Evolutionary conservation across 1,140 invertebrate genomes (phyloP), one percentile per base, ranked within the genome.

Genomic region (Ctenoplectra terminalis): DNA sequence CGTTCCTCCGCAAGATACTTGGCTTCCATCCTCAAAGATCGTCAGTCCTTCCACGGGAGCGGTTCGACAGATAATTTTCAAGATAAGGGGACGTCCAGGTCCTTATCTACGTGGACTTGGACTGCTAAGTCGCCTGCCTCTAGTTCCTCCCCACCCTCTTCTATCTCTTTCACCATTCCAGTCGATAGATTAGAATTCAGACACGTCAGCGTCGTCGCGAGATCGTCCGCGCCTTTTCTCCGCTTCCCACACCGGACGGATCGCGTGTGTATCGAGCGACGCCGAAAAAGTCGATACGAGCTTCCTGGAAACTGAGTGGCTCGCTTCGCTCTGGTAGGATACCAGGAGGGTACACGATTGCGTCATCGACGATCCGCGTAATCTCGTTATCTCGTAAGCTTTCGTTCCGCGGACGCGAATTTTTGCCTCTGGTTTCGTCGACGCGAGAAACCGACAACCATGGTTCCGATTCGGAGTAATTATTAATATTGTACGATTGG

Each of bases 381-480:
- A 87, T 86, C 84, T 86, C 60, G 84, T 86, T 87, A 86, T 86
- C 84, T 86, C 77, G 78, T 67, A 66, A 85, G 69, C 69, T 70
- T 48, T 78, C 61, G 61, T 73, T 69, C 60, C 61, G 26, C 52
- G 40, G 31, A 72, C 56, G 48, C 56, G 56, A 54, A 52, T 58
- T 56, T 58, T 43, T 13, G 15, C 40, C 26, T 31, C 2, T 9
- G 9, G 20, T 8, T 40, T 31, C 8, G 64, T 1, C 43, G n/a
- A 3, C 34, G n/a, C n/a, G 64, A 29, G 34, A 46, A 17, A 56
- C 5, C 4, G 54, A 13, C 13, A 11, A 29, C 20, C 2, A 5
- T 48, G 46, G 46, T 15, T 11, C 46, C 46, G 40, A 43, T 43
- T 11, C 8, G 40, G 5, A n/a, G n/a, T n/a, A n/a, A n/a, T n/a